Evolutionary conservation across 2,797 vertebrate species (phyloP), one percentile per base, ranked within the genome.

Genomic region (Buphagus erythrorhynchus): DNA sequence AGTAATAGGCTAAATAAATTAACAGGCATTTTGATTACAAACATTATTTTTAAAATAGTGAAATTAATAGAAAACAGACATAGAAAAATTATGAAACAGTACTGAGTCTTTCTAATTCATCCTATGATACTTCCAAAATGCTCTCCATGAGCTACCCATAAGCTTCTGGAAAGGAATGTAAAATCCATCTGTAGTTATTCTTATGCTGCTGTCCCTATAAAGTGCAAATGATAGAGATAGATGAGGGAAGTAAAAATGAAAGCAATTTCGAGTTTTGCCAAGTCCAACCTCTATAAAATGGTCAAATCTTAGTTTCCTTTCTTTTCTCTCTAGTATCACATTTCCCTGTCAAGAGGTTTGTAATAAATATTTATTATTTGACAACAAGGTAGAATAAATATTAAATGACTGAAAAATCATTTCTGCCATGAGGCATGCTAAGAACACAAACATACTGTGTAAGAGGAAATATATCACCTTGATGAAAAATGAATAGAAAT

Each of bases 401-500:
- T 63, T 87, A 82, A 93, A 82, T 59, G 61, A 85, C 36, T 68
- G 38, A 85, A 92, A 91, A 82, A 89, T 89, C 1, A 71, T 84
- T 92, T 87, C 68, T 86, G 84, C 66, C 52, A 77, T 20, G 29
- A 89, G 57, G 49, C 57, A 79, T 1, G 4, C 68, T 91, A 91
- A 54, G 68, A 87, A 80, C 55, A 96, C 29, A 87, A 72, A 93
- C 25, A 52, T 80, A 82, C 9, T 71, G 22, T n/a, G 38, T 46
- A 80, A 87, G 43, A 90, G 31, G 48, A 93, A 69, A 94, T 80
- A 93, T 20, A 88, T 93, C 81, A 85, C 75, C 68, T 68, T 75
- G 75, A 91, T 69, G 75, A 94, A 82, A 89, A 92, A 49, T 33
- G 61, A 88, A 91, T 54, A 91, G 63, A 80, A 94, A 96, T 80